Evolutionary conservation across 37 sponge, comb jelly and placozoan species (phyloP), one percentile per base, ranked within the genome.

Genomic region (Spongia lamella): DNA sequence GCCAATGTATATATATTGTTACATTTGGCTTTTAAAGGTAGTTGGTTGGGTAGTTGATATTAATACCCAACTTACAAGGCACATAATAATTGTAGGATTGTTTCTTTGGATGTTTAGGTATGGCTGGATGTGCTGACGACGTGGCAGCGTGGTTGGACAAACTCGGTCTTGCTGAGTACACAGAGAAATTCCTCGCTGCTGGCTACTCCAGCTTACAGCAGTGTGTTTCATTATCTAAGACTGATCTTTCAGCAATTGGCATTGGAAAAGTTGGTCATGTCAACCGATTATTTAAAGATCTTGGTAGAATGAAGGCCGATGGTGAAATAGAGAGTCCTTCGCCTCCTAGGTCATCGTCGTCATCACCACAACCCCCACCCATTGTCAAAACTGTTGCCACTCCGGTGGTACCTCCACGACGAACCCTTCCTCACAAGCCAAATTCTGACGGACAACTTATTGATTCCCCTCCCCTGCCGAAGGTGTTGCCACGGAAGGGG

Each of bases 91-190:
- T n/a, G n/a, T n/a, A n/a, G n/a, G n/a, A n/a, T n/a, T n/a, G n/a
- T n/a, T n/a, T n/a, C n/a, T n/a, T n/a, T n/a, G n/a, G 9, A 43
- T 9, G 7, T 9, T 9, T 9, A 43, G 47, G 47, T 13, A 43
- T 43, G 47, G 47, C 47, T 43, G 47, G 20, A 29, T 63, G 64
- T 6, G 31, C 64, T 30, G 64, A 34, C 39, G 60, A 56, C 25
- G 52, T 85, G 26, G 20, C 40, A 11, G 38, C 49, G 25, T 91
- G 92, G 92, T 72, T 91, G 39, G 31, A 81, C 36, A 26, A 31
- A 1, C 80, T 91, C 34, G 79, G 70, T 31, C 68, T 91, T 0
- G 19, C 76, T 15, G 88, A 91, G 73, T 91, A 91, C 36, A 20
- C 35, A 11, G 47, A 55, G n/a, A 24, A 61, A 17, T 75, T 91